These are phyloP conservation scores for Apteryx mantelli DNA, from an alignment of 2,113 vertebrate genomes.

Conservation along the genomic window DNA sequence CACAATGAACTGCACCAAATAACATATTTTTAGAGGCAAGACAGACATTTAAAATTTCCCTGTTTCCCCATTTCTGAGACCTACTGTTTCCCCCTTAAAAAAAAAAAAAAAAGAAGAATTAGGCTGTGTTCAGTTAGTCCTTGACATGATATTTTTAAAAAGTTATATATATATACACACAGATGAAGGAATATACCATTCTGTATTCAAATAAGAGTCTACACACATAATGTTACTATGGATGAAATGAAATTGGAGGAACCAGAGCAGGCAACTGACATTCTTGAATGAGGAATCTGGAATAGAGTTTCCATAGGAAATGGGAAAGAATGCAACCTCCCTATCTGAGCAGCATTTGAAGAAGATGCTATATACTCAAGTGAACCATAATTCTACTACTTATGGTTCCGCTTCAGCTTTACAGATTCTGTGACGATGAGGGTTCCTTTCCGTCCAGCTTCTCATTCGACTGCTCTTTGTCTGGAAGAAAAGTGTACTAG, in stretches of 20 bases:
- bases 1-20: neutral
- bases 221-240: neutral
- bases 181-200: neutral
- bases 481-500: constrained; percentile 21
- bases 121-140: neutral
- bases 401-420: neutral
- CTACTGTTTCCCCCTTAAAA: neutral
- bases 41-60: neutral
- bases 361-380: neutral
- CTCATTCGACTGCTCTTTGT: constrained; percentile 11
- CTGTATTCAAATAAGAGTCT: neutral
- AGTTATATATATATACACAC: neutral
- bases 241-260: neutral
- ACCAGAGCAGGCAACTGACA: neutral
- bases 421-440: neutral
- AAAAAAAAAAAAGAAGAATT: neutral
- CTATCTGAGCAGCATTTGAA: neutral
- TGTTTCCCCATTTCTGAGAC: neutral
- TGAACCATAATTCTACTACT: neutral
- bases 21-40: neutral
- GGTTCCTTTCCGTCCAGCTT: neutral
- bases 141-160: neutral
- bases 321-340: neutral
- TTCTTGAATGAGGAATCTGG: neutral
- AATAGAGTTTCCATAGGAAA: neutral